Conservation (phyloP, 2,888 invertebrate species). For the Steromphala cineraria region DNA sequence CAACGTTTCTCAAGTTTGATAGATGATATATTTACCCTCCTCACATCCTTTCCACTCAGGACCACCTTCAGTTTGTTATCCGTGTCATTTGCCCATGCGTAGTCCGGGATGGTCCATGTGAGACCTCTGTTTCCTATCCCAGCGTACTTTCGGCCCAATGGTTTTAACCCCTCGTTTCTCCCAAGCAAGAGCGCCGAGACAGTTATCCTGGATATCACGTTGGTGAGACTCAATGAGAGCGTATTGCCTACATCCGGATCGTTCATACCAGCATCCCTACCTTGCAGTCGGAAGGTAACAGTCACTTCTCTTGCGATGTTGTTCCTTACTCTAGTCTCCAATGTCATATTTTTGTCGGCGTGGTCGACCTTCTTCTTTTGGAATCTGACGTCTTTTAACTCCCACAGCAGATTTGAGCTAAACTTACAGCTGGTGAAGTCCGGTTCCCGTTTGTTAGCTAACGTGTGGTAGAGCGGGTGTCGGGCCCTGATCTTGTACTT, state of each 20-base stretch:
- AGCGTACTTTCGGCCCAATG: slow-evolving; percentile 23
- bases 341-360: not conserved
- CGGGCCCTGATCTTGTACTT: slow-evolving; percentile 43
- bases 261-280: not conserved
- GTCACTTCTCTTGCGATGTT: slow-evolving; percentile 12
- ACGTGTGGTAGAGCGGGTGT: slow-evolving; percentile 45
- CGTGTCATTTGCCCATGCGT: slow-evolving; percentile 33
- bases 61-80: slow-evolving; percentile 37
- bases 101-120: slow-evolving; percentile 45
- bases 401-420: slow-evolving; percentile 39
- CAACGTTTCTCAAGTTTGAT: not conserved
- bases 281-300: not conserved
- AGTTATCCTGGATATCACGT: not conserved
- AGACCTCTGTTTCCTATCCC: slow-evolving; percentile 32
- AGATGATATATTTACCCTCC: not conserved
- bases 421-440: slow-evolving; percentile 42
- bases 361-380: not conserved
- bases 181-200: not conserved
- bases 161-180: not conserved
- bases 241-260: slow-evolving; percentile 16
- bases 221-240: slow-evolving; percentile 25
- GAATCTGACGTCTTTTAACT: slow-evolving; percentile 34
- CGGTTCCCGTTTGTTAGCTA: slow-evolving; percentile 41
- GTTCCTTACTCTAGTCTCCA: not conserved
- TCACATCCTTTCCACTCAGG: not conserved